Percentiles rank a stretch among this genome's conserved stretches.
phyloP scores from a whole-genome alignment of 2,888 invertebrate species.

The Sesamia inferens region DNA sequence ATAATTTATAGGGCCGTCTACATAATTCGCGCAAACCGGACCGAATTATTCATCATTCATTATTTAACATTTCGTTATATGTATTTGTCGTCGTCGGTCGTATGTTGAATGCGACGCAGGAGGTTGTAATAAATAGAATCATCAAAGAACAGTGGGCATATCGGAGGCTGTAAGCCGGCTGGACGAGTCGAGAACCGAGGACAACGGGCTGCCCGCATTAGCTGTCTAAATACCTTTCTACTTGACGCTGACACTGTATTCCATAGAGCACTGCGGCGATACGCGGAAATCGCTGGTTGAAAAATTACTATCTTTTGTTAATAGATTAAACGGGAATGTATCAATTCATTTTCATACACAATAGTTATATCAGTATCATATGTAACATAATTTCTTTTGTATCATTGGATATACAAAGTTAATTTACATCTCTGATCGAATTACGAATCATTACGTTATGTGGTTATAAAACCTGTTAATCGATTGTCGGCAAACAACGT shows the following conservation, averaged over 20 bases:
- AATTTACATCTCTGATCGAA: slow-evolving; percentile 30
- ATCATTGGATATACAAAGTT: slow-evolving; percentile 24
- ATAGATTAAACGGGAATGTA: slow-evolving; percentile 27
- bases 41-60: slow-evolving; percentile 45
- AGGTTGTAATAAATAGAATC: slow-evolving; percentile 47
- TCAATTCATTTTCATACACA: slow-evolving; percentile 23
- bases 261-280: slow-evolving; percentile 33
- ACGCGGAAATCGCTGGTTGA: slow-evolving; percentile 39
- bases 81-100: slow-evolving; percentile 29
- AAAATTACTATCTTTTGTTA: slow-evolving; percentile 53
- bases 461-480: slow-evolving; percentile 14
- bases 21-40: slow-evolving; percentile 56
- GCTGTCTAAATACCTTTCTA: slow-evolving; percentile 64
- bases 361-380: slow-evolving; percentile 24
- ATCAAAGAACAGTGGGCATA: slow-evolving; percentile 50
- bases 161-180: slow-evolving; percentile 61
- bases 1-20: slow-evolving; percentile 59
- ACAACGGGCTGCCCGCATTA: slow-evolving; percentile 66
- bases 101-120: slow-evolving; percentile 36
- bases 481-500: slow-evolving; percentile 11
- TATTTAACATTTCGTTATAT: slow-evolving; percentile 39
- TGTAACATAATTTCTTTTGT: slow-evolving; percentile 40
- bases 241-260: slow-evolving; percentile 47
- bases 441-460: slow-evolving; percentile 19
- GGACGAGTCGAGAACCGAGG: slow-evolving; percentile 63